Evolutionary conservation across 2,888 invertebrate species (phyloP).

Genomic region (Metallyticus violacea): DNA sequence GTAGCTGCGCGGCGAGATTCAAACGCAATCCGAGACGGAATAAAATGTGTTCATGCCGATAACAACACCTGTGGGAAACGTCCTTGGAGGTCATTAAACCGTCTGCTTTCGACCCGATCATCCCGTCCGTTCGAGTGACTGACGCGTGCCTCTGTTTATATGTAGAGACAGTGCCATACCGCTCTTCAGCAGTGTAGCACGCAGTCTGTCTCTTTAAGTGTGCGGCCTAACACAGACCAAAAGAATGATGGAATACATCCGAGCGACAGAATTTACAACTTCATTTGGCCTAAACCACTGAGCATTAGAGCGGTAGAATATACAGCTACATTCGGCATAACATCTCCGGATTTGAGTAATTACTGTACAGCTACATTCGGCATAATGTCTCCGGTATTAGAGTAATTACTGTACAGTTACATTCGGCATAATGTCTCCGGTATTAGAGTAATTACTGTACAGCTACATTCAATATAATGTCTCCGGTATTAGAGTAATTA

Average conservation of each 20-base stretch:
- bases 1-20: neutral
- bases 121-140: neutral
- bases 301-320: neutral
- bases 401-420: too few species aligned
- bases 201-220: too few species aligned
- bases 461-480: too few species aligned
- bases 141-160: neutral
- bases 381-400: too few species aligned
- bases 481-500: too few species aligned
- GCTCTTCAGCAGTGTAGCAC: neutral
- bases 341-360: too few species aligned
- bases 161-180: neutral
- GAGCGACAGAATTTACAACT: neutral
- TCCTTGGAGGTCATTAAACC: slow-evolving; percentile 25
- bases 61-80: slow-evolving; percentile 22
- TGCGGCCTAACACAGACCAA: too few species aligned
- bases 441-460: too few species aligned
- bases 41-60: neutral
- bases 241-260: too few species aligned
- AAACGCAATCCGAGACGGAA: neutral
- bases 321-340: too few species aligned
- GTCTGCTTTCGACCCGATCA: neutral
- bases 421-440: too few species aligned
- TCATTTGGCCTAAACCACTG: neutral
- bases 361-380: too few species aligned